phyloP scores from a whole-genome alignment of 2,888 invertebrate species.

The Criorhina ranunculi region DNA sequence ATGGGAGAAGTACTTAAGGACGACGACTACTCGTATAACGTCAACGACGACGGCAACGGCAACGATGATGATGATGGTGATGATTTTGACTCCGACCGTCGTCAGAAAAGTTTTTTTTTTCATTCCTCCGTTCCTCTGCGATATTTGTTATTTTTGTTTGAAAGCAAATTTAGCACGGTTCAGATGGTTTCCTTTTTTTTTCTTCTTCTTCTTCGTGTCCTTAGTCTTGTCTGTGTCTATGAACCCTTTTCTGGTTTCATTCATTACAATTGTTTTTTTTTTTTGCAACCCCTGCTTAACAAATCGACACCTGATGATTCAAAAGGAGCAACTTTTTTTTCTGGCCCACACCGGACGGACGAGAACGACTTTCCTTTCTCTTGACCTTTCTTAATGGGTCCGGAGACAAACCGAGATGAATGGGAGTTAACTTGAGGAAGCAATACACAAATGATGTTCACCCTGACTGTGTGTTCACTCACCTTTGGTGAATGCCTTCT shows the following conservation, averaged over 20 bases:
- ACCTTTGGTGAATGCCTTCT: slow-evolving; percentile 61
- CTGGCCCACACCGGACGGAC: slow-evolving; percentile 19
- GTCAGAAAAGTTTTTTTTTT: slow-evolving; percentile 61
- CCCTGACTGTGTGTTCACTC: slow-evolving; percentile 70
- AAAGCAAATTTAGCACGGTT: slow-evolving; percentile 73
- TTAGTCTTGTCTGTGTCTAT: slow-evolving; percentile 68
- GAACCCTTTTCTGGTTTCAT: slow-evolving; percentile 54
- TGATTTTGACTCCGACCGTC: slow-evolving; percentile 68
- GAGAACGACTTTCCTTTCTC: slow-evolving; percentile 62
- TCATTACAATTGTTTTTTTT: slow-evolving; percentile 21
- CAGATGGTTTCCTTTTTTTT: slow-evolving; percentile 54
- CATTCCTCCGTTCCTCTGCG: slow-evolving; percentile 7
- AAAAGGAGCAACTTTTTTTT: slow-evolving; percentile 65
- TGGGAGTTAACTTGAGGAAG: slow-evolving; percentile 68
- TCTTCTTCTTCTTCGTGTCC: slow-evolving; percentile 41
- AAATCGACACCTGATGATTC: slow-evolving; percentile 77
- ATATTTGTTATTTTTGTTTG: slow-evolving; percentile 56
- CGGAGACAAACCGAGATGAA: slow-evolving; percentile 71
- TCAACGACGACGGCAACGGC: slow-evolving; percentile 23
- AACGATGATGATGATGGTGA: slow-evolving; percentile 52
- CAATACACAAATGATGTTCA: slow-evolving; percentile 71
- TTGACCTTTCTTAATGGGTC: slow-evolving; percentile 75
- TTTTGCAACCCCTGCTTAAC: slow-evolving; percentile 25
- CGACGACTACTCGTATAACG: slow-evolving; percentile 59
- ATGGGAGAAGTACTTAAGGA: slow-evolving; percentile 73